phyloP scores from a whole-genome alignment of 53 echinoderm and acorn worm species.

The Zoroaster sp. region DNA sequence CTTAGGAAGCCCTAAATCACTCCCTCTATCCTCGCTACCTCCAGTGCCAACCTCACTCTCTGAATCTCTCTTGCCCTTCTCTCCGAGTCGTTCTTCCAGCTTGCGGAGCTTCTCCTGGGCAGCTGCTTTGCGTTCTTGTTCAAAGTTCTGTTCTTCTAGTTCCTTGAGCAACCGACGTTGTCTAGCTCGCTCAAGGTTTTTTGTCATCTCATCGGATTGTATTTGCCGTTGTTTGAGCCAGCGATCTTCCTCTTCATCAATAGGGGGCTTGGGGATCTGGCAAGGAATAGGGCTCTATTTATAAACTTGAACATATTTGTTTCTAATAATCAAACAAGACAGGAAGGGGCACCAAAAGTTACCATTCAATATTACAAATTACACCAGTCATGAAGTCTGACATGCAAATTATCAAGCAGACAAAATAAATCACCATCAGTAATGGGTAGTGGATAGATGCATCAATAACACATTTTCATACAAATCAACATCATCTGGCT shows the following conservation, averaged over 20 bases:
- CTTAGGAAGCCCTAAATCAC: background rate
- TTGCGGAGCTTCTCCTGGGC: constrained; percentile 69
- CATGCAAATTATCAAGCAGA: too few species aligned
- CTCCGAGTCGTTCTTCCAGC: constrained; percentile 75
- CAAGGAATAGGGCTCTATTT: too few species aligned
- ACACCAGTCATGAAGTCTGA: too few species aligned
- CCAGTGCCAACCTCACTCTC: background rate
- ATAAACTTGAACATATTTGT: too few species aligned
- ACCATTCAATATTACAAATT: too few species aligned
- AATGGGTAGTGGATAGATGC: constrained; percentile 37
- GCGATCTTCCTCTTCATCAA: constrained; percentile 79
- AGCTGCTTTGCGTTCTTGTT: constrained; percentile 55
- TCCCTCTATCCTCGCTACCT: constrained; percentile 18
- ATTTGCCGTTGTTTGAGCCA: constrained; percentile 83
- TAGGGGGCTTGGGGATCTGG: constrained; percentile 68
- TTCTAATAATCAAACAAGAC: too few species aligned
- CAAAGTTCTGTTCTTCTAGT: constrained; percentile 63
- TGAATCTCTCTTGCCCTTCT: constrained; percentile 11
- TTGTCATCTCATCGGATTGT: constrained; percentile 88
- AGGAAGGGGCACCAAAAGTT: too few species aligned
- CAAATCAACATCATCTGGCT: background rate
- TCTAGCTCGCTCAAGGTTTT: constrained; percentile 85
- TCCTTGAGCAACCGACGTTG: constrained; percentile 80
- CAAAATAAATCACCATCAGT: constrained; percentile 37
- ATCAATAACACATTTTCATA: background rate